Base-by-base conservation (phyloP, 2,888 invertebrate genomes). In the Noctua janthe region DNA sequence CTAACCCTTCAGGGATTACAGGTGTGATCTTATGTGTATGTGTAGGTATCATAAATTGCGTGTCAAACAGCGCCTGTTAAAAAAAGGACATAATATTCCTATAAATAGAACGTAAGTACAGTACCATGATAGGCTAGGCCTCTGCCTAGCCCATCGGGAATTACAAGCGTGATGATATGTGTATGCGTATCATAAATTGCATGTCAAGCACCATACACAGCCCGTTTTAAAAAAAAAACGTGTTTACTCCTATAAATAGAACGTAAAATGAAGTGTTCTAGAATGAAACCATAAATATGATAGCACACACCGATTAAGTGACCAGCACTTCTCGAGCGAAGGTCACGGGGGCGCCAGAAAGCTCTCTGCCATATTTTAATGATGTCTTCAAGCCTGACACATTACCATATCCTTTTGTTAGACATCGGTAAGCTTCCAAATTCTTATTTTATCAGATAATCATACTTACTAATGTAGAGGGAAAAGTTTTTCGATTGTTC, bases 381-480 rank as follows among this genome's bases (percentile, higher is more conserved):
- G 88, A 86, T 71, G 54, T 74, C 85, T 81, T 77, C 70, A 78
- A 15, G 70, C 72, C 62, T 23, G 39, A 59, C 67, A 39, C 23
- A 86, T 86, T 86, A 74, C 69, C 86, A 88, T 86, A 86, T 81
- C 86, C 85, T 81, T 86, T 86, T 86, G 86, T 76, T 17, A 71
- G 75, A 71, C 39, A 81, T 80, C 56, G n/a, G n/a, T 74, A 78
- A 74, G 75, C 86, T 86, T 86, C 64, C 6, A 1, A 72, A 29
- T 86, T 78, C 29, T 47, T 66, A 74, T 75, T 66, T 84, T 59
- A 67, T 73, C 76, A 64, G 49, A 75, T 73, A 35, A 56, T 82
- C 39, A n/a, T 70, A 47, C 49, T 62, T 70, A 47, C 43, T 56
- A 35, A 74, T 71, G 47, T 29, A 15, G 35, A 35, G 2, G 7